Conservation (phyloP, 1,140 invertebrate species). For the Agrilus planipennis region DNA sequence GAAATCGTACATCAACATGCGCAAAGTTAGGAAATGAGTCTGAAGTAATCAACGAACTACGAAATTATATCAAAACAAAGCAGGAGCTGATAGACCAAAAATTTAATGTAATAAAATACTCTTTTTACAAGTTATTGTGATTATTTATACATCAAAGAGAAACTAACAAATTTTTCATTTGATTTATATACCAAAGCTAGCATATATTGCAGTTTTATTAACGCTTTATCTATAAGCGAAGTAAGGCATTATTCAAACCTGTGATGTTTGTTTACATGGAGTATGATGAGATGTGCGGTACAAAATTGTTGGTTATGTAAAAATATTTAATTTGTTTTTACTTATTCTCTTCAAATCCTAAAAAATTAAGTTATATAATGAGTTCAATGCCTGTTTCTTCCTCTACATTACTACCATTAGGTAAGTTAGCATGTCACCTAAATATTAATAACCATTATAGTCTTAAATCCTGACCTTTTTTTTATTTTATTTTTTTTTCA, state of each 20-base stretch:
- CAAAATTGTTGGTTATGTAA: background rate
- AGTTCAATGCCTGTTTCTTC: slow-evolving; percentile 29
- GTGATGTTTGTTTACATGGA: background rate
- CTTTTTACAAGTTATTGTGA: too few relatives aligned
- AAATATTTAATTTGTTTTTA: background rate
- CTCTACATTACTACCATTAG: slow-evolving; percentile 29
- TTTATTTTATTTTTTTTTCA: slow-evolving; percentile 15
- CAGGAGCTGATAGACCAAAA: too few relatives aligned
- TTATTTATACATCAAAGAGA: too few relatives aligned
- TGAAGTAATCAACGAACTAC: too few relatives aligned
- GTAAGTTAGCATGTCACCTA: slow-evolving; percentile 14
- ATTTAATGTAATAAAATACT: too few relatives aligned
- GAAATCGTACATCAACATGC: background rate
- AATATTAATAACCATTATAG: slow-evolving; percentile 5
- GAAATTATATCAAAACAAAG: too few relatives aligned
- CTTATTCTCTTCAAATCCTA: slow-evolving; percentile 1
- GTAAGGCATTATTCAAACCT: background rate
- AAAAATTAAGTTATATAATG: slow-evolving; percentile 22
- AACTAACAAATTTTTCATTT: too few relatives aligned
- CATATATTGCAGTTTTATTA: background rate
- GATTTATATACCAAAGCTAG: too few relatives aligned
- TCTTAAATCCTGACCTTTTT: slow-evolving; percentile 4
- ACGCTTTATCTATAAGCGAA: background rate
- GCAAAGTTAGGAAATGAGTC: background rate
- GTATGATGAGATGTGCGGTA: background rate